phyloP scores from a whole-genome alignment of 2,888 invertebrate species.

The Lymantria monacha region DNA sequence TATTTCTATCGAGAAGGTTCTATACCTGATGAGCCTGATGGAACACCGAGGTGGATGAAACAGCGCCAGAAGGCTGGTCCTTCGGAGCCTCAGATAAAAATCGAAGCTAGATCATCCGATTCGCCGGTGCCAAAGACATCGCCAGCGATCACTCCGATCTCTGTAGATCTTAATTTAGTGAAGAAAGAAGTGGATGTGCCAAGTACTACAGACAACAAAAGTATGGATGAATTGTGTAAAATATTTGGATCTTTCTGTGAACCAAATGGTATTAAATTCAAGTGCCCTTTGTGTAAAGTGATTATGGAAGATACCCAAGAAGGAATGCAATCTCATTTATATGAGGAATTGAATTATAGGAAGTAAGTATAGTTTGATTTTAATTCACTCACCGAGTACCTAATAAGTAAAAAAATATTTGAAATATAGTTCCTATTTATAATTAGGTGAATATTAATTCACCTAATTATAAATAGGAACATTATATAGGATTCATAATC shows the following conservation, averaged over 20 bases:
- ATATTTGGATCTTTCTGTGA: slow-evolving; percentile 65
- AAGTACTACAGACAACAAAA: slow-evolving; percentile 18
- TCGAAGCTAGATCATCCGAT: slow-evolving; percentile 33
- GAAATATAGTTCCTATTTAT: no score
- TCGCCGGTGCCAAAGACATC: slow-evolving; percentile 2
- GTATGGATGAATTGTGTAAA: slow-evolving; percentile 54
- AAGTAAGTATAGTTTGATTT: slow-evolving; percentile 68
- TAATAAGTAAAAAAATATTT: no score
- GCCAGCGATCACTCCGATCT: slow-evolving; percentile 13
- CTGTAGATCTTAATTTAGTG: slow-evolving; percentile 58
- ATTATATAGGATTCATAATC: no score
- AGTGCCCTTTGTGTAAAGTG: slow-evolving; percentile 83
- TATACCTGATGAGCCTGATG: slow-evolving; percentile 52
- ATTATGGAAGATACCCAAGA: slow-evolving; percentile 80
- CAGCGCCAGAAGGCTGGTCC: slow-evolving; percentile 47
- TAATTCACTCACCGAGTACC: background rate
- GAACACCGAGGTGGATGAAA: slow-evolving; percentile 57
- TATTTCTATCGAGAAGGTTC: slow-evolving; percentile 80
- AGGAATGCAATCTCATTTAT: slow-evolving; percentile 86
- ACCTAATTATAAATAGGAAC: no score
- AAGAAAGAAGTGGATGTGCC: slow-evolving; percentile 51
- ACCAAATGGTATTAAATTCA: slow-evolving; percentile 79
- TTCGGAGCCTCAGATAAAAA: slow-evolving; percentile 44
- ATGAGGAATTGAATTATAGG: slow-evolving; percentile 85
- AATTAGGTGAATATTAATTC: no score